Percentiles rank a stretch among this genome's conserved stretches.
These are phyloP conservation scores for Taphrorychus bicolor DNA, from an alignment of 2,888 invertebrate species.

Conservation along the genomic window DNA sequence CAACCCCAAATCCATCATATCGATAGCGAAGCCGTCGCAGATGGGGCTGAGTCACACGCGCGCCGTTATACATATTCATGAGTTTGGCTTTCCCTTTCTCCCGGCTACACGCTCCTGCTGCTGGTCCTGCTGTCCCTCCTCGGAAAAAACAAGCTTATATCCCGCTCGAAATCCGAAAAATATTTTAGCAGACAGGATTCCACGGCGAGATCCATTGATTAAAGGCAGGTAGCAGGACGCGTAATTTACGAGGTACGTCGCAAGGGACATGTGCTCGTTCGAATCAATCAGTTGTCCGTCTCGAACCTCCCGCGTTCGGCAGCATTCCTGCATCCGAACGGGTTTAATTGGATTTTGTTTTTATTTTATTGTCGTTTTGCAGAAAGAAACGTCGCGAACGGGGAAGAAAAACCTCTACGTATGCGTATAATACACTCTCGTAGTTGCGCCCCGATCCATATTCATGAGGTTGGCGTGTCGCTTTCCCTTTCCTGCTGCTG, in stretches of 20 bases:
- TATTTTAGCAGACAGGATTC: constrained; percentile 33
- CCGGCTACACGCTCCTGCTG: constrained; percentile 2
- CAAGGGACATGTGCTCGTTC: constrained; percentile 56
- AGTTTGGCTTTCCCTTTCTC: constrained; percentile 58
- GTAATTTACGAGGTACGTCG: constrained; percentile 55
- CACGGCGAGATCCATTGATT: constrained; percentile 38
- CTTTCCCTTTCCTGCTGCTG: constrained; percentile 35
- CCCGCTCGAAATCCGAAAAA: background rate
- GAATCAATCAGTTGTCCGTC: constrained; percentile 60
- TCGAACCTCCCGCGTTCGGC: constrained; percentile 54
- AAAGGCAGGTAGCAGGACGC: constrained; percentile 38
- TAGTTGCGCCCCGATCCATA: constrained; percentile 33
- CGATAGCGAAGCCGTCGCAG: constrained; percentile 57
- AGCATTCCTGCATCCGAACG: constrained; percentile 51
- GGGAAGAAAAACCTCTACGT: background rate
- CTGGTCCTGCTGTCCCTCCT: background rate
- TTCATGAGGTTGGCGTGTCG: constrained; percentile 38
- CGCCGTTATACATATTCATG: constrained; percentile 60
- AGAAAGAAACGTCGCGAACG: background rate
- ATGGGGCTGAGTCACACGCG: constrained; percentile 58
- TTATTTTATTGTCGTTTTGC: background rate
- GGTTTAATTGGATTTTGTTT: constrained; percentile 49
- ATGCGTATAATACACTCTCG: constrained; percentile 6
- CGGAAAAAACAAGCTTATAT: background rate
- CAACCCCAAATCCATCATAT: constrained; percentile 58